Percentiles rank a stretch among this genome's conserved stretches.
These are phyloP conservation scores for Platanista minor DNA, from an alignment of 2,113 vertebrate genomes.

Conservation along the genomic window DNA sequence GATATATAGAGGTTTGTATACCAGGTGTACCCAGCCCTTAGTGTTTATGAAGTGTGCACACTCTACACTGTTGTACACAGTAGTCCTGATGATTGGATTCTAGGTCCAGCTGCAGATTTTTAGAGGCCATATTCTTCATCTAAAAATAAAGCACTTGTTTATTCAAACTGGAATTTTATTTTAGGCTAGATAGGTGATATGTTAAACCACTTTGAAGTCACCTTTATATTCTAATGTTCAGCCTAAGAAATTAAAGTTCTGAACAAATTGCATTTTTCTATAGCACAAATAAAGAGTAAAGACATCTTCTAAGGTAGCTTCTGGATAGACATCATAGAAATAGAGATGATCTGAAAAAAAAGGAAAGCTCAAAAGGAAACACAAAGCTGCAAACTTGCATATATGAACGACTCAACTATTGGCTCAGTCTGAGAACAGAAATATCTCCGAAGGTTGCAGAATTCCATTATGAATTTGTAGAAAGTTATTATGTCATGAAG, in stretches of 20 bases:
- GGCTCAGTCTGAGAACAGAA: neutral
- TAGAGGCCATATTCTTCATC: neutral
- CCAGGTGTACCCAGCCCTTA: neutral
- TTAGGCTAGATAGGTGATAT: neutral
- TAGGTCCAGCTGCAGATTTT: neutral
- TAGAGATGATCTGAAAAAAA: neutral
- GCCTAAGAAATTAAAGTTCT: neutral
- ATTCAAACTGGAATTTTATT: neutral
- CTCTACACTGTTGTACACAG: neutral
- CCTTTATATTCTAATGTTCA: neutral
- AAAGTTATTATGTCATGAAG: slow-evolving; percentile 59
- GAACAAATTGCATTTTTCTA: neutral
- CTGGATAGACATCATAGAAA: neutral
- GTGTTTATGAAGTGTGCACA: neutral
- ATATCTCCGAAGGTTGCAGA: slow-evolving; percentile 3
- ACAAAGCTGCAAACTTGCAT: neutral
- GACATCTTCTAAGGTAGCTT: neutral
- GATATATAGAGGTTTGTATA: neutral
- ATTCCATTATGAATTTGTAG: slow-evolving; percentile 60
- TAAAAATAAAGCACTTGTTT: neutral
- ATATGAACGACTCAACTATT: neutral
- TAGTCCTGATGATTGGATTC: neutral
- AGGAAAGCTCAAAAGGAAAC: neutral
- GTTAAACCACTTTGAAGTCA: neutral
- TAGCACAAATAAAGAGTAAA: neutral